Conservation (phyloP, 2,113 vertebrate genomes). For the Rallus limicola region DNA sequence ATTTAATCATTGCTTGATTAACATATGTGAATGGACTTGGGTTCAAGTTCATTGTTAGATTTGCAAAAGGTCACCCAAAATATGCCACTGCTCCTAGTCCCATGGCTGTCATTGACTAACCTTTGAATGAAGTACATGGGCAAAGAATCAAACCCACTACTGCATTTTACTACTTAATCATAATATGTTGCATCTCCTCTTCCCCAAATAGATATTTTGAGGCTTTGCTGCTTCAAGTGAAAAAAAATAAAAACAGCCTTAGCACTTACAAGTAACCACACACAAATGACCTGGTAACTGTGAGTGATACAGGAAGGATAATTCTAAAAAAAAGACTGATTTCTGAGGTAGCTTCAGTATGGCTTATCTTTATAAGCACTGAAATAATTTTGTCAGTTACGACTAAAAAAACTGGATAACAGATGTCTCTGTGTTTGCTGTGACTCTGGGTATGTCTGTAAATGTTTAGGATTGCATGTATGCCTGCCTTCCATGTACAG, state of each 20-base stretch:
- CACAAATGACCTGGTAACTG: not conserved
- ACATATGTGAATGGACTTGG: not conserved
- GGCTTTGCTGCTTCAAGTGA: slow-evolving; percentile 49
- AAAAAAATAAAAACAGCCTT: slow-evolving; percentile 39
- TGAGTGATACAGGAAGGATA: not conserved
- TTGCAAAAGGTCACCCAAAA: not conserved
- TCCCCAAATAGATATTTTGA: slow-evolving; percentile 30
- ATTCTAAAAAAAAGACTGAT: not conserved
- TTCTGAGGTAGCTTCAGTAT: not conserved
- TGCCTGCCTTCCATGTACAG: rapidly evolving
- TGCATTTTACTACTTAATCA: not conserved
- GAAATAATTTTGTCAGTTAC: not conserved
- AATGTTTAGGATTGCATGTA: not conserved
- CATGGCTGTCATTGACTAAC: slow-evolving; percentile 22
- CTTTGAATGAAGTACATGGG: slow-evolving; percentile 13
- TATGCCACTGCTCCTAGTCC: not conserved
- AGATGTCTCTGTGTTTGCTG: not conserved
- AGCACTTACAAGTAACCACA: slow-evolving; percentile 51
- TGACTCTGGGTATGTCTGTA: not conserved
- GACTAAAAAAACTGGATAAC: not conserved
- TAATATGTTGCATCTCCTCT: slow-evolving; percentile 24
- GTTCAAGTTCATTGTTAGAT: not conserved
- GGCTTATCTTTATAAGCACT: not conserved
- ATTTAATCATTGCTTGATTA: not conserved
- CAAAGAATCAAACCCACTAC: not conserved